Percentiles rank a stretch among this genome's conserved stretches.
Evolutionary conservation across 2,797 vertebrate species (phyloP).

Genomic region (Lacerta viridis): DNA sequence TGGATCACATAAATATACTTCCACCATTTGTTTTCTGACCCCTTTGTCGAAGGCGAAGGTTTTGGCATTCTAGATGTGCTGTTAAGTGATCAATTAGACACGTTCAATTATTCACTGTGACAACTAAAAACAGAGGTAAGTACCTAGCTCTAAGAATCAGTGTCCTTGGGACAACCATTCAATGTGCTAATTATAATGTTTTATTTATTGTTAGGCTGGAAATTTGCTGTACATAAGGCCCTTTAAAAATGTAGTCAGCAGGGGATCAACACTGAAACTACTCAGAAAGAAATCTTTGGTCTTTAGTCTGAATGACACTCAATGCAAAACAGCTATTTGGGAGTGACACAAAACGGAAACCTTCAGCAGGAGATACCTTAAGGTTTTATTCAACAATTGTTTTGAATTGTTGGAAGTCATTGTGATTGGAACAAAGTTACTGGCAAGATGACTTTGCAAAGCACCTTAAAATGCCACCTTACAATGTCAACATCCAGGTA

Average conservation of each 20-base stretch:
- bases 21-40: slow-evolving; percentile 1
- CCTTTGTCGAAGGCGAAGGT: slow-evolving; percentile 5
- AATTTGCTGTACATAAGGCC: neutral
- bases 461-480: neutral
- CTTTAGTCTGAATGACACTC: slow-evolving; percentile 11
- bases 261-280: slow-evolving; percentile 4
- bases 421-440: neutral
- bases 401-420: neutral
- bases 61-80: neutral
- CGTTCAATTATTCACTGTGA: neutral
- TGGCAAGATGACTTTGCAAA: neutral
- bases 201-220: slow-evolving; percentile 14
- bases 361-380: neutral
- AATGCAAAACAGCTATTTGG: neutral
- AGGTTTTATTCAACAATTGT: neutral
- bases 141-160: neutral
- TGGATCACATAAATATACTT: slow-evolving; percentile 27
- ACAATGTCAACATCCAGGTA: neutral
- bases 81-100: slow-evolving; percentile 21
- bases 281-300: neutral
- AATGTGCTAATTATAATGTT: neutral
- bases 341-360: neutral
- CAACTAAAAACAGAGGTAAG: neutral
- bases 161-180: slow-evolving; percentile 15
- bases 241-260: slow-evolving; percentile 21